Conservation (phyloP, 2,113 vertebrate species). For the Sceloporus tristichus region DNA sequence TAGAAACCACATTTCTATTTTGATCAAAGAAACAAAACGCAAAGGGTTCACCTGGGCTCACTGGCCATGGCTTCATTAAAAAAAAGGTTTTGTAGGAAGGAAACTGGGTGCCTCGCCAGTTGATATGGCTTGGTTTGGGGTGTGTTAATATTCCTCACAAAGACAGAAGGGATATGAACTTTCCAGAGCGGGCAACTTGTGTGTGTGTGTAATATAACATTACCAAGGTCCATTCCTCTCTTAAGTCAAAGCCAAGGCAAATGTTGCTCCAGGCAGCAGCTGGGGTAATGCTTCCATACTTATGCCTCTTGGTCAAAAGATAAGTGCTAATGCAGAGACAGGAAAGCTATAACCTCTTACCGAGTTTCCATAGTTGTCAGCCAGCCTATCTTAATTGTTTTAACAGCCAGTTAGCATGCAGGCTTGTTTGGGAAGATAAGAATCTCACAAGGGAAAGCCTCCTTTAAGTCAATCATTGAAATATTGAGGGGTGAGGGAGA, state of each 20-base stretch:
- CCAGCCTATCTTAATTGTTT: no score
- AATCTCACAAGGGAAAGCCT: no score
- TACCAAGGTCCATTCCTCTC: background rate
- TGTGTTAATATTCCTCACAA: no score
- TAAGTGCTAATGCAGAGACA: no score
- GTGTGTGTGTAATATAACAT: background rate
- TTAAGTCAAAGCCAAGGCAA: background rate
- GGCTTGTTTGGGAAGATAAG: no score
- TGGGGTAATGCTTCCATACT: no score
- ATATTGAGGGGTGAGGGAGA: no score
- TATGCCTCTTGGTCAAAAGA: no score
- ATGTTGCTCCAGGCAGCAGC: background rate
- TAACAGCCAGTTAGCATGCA: no score
- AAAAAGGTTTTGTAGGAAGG: rapidly evolving
- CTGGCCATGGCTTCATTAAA: rapidly evolving
- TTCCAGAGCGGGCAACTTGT: background rate
- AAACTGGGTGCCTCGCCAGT: background rate
- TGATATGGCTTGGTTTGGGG: background rate
- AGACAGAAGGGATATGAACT: background rate
- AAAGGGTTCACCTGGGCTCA: background rate
- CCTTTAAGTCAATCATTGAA: no score
- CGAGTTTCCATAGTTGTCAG: no score
- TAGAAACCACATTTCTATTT: background rate
- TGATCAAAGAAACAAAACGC: background rate
- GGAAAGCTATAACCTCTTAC: no score